Evolutionary conservation across 2,888 invertebrate species (phyloP).

Genomic region (Drosophila cognata): DNA sequence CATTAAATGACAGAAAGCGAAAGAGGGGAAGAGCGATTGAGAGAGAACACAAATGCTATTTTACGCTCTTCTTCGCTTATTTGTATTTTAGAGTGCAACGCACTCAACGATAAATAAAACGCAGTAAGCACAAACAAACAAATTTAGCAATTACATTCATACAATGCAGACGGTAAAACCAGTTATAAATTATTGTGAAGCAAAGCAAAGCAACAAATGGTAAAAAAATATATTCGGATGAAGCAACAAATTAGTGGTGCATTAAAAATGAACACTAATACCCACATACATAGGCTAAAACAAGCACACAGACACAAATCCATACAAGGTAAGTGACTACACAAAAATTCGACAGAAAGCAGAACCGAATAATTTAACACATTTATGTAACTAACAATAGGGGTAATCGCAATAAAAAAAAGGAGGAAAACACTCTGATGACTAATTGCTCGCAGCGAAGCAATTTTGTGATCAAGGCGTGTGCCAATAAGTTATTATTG

Average conservation of each 20-base stretch:
- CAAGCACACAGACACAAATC: slow-evolving; percentile 19
- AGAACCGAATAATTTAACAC: slow-evolving; percentile 71
- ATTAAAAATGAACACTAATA: slow-evolving; percentile 48
- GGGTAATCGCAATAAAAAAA: slow-evolving; percentile 5
- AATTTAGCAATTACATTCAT: slow-evolving; percentile 36
- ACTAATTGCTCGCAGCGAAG: slow-evolving; percentile 43
- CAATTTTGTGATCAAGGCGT: slow-evolving; percentile 26
- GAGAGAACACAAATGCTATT: not conserved
- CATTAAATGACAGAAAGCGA: slow-evolving; percentile 8
- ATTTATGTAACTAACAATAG: slow-evolving; percentile 67
- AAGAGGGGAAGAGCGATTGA: slow-evolving; percentile 1
- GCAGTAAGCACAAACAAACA: slow-evolving; percentile 32
- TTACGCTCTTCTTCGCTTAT: not conserved
- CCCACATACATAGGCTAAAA: slow-evolving; percentile 17
- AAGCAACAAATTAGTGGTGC: slow-evolving; percentile 65
- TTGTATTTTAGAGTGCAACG: slow-evolving; percentile 40
- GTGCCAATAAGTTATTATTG: slow-evolving; percentile 5
- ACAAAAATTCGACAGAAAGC: slow-evolving; percentile 54
- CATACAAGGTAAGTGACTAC: slow-evolving; percentile 32
- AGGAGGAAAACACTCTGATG: slow-evolving; percentile 27
- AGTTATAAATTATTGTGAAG: slow-evolving; percentile 22
- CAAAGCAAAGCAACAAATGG: slow-evolving; percentile 23
- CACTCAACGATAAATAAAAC: slow-evolving; percentile 36
- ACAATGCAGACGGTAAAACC: slow-evolving; percentile 22
- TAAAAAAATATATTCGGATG: slow-evolving; percentile 21